Conservation (phyloP, 2,113 vertebrate genomes). For the Corynorhinus townsendii region DNA sequence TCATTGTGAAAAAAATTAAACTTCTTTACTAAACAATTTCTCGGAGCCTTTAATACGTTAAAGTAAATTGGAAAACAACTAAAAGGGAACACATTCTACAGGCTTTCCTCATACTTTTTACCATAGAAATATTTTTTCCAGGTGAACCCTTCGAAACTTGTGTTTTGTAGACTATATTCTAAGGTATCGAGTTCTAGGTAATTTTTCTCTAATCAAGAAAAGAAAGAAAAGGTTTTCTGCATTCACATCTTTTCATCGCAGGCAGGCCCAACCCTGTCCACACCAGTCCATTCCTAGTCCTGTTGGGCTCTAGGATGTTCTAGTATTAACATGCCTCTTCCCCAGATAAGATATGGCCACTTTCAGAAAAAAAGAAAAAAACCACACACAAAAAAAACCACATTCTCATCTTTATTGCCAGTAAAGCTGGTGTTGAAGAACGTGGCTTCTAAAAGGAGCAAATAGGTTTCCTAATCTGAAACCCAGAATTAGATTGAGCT, state of each 20-base stretch:
- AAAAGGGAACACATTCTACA: not conserved
- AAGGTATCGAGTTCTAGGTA: not conserved
- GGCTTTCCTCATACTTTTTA: constrained; percentile 24
- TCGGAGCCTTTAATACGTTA: not conserved
- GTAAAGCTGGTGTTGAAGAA: not conserved
- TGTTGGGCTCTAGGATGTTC: not conserved
- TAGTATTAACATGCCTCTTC: not conserved
- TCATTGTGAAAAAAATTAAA: not conserved
- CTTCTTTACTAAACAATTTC: constrained; percentile 24
- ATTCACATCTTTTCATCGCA: not conserved
- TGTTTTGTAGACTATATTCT: constrained; percentile 3
- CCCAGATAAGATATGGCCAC: not conserved
- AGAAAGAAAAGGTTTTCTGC: not conserved
- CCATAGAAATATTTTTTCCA: not conserved
- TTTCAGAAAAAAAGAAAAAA: not conserved
- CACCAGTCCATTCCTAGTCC: not conserved
- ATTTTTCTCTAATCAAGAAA: not conserved
- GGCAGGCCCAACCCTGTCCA: not conserved
- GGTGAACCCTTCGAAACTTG: not conserved
- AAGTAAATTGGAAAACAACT: not conserved
- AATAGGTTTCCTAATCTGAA: not conserved
- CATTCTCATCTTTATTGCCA: not conserved
- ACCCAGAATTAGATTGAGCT: not conserved
- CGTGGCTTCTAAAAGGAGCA: constrained; percentile 8
- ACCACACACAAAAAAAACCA: not conserved